A percentile compares a stretch with the other conserved stretches of the same genome.
phyloP scores from a whole-genome alignment of 2,797 vertebrate species.

The Tauraco hartlaubi region DNA sequence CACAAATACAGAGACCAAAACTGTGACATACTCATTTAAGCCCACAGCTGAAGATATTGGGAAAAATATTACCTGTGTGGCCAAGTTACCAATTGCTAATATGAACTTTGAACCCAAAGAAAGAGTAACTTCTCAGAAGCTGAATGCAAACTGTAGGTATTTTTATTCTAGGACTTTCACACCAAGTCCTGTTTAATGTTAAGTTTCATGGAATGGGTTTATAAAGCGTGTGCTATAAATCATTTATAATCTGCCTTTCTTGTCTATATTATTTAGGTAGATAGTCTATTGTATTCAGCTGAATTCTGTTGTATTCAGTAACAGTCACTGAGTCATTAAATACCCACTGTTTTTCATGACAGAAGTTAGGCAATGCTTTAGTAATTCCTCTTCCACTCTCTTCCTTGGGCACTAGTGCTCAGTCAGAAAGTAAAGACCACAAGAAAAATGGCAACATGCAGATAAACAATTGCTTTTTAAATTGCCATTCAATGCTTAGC shows the following conservation, averaged over 20 bases:
- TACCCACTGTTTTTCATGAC: not conserved
- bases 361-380: not conserved
- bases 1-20: slow-evolving; percentile 72
- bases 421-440: not conserved
- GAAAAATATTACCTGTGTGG: slow-evolving; percentile 81
- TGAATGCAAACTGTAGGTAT: slow-evolving; percentile 87
- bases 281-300: not conserved
- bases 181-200: not conserved
- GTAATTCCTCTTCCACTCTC: not conserved
- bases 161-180: not conserved
- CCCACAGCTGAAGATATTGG: slow-evolving; percentile 69
- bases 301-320: not conserved
- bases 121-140: slow-evolving; percentile 49
- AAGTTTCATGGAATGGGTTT: not conserved
- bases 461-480: not conserved
- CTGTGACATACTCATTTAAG: slow-evolving; percentile 64
- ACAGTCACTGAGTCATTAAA: not conserved
- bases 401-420: not conserved
- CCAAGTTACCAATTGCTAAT: slow-evolving; percentile 66
- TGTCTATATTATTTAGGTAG: not conserved
- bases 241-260: not conserved
- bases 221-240: not conserved
- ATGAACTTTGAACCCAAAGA: slow-evolving; percentile 41
- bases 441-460: not conserved
- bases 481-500: not conserved